Base-by-base conservation (phyloP, 1,140 invertebrate genomes). In the Caenorhabditis remanei region DNA sequence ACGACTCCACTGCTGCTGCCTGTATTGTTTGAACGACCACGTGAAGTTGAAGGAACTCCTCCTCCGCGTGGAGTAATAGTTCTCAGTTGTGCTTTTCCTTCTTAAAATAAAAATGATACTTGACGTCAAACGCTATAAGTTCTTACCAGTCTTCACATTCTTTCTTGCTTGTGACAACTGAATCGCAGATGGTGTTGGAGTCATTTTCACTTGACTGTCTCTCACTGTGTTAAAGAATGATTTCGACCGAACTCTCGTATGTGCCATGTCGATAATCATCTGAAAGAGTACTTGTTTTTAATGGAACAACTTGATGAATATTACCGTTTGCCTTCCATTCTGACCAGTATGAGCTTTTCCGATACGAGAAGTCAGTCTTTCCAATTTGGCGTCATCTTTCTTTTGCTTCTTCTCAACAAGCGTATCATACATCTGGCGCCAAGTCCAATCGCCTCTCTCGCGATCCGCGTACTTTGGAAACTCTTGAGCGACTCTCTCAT, bases 191-290 rank as follows among this genome's bases (percentile, higher is more conserved):
- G 71, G 71, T 24, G 71, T 79, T 9, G 71, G 32, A 13, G 71
- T 50, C 71, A 79, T 79, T 41, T 79, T 79, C 19, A 79, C 40
- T 24, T 79, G 71, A 50, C 40, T 79, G 6, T 79, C 71, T 50
- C 41, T 79, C 8, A 50, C 71, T 8, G 71, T 50, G 14, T 79
- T 79, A n/a, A 79, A 79, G 46, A 50, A 79, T 2, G 46, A 50
- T n/a, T 50, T 50, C 0, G 71, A 79, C 6, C n/a, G 13, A 43
- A 79, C 71, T 50, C 71, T 43, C 7, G 71, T 79, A 24, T 79
- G 71, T 5, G 71, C 71, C 71, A 79, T 79, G 24, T 79, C 71
- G 46, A 79, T 79, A 4, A 79, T 46, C 71, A 79, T 79, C 63
- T 67, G 32, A 13, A 67, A 67, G 11, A 40, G 2, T 67, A 2